Evolutionary conservation across 2,113 vertebrate species (phyloP).

Genomic region (Aythya baeri): DNA sequence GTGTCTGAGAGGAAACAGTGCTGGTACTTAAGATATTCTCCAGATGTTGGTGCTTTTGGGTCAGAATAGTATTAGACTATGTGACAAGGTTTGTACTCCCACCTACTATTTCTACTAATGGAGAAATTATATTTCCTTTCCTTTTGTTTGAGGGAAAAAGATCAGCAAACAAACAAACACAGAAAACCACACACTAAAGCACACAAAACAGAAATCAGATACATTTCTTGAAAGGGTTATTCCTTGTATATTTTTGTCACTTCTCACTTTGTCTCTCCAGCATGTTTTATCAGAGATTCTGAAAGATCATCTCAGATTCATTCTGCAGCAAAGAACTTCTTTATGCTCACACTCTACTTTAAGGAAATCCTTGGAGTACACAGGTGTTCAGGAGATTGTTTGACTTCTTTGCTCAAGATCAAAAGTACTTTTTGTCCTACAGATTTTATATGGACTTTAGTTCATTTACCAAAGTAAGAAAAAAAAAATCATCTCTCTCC

Average conservation of each 20-base stretch:
- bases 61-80: background rate
- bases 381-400: background rate
- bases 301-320: background rate
- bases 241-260: background rate
- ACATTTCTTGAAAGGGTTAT: background rate
- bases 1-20: background rate
- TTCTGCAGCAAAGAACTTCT: background rate
- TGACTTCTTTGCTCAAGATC: background rate
- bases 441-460: background rate
- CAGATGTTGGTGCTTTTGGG: background rate
- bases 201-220: accelerated
- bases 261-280: background rate
- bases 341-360: background rate
- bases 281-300: background rate
- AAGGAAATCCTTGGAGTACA: background rate
- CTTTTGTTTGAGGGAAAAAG: background rate
- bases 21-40: background rate
- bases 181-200: accelerated
- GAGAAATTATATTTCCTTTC: background rate
- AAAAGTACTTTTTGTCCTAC: background rate
- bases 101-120: background rate
- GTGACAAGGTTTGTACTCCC: background rate
- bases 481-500: accelerated
- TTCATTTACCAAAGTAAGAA: background rate
- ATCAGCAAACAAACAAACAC: background rate